Conservation (phyloP, 1,140 invertebrate genomes). For the Leptonema lineaticorne region DNA sequence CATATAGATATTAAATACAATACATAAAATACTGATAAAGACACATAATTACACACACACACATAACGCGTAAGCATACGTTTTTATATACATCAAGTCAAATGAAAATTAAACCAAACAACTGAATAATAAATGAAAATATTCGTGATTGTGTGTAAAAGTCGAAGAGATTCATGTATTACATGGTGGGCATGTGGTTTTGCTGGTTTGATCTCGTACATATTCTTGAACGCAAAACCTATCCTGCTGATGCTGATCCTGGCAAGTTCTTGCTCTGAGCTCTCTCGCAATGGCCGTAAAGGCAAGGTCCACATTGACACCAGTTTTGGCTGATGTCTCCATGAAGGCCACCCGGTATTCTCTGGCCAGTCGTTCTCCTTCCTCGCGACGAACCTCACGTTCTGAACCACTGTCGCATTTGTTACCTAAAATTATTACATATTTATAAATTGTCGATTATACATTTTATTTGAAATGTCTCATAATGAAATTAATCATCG, state of each 20-base stretch:
- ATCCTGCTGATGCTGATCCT: not conserved
- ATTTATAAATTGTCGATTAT: too few species aligned
- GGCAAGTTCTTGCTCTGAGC: constrained; percentile 39
- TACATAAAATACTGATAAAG: too few species aligned
- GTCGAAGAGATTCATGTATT: constrained; percentile 26
- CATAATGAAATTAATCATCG: too few species aligned
- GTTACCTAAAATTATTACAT: constrained; percentile 65
- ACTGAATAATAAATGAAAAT: too few species aligned
- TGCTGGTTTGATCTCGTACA: constrained; percentile 28
- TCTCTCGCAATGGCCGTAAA: constrained; percentile 77
- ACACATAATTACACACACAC: too few species aligned
- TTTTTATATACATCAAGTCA: too few species aligned
- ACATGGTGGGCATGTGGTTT: constrained; percentile 35
- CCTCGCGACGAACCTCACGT: constrained; percentile 73
- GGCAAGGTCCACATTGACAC: constrained; percentile 79
- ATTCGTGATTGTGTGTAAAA: too few species aligned
- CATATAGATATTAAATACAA: too few species aligned
- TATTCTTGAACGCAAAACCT: constrained; percentile 39
- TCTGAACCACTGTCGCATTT: constrained; percentile 76
- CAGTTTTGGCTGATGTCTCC: constrained; percentile 86
- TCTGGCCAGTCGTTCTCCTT: constrained; percentile 76
- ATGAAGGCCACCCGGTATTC: constrained; percentile 84
- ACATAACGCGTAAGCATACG: too few species aligned
- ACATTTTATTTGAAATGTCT: too few species aligned
- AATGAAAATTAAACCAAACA: too few species aligned